A percentile compares a stretch with the other conserved stretches of the same genome.
Evolutionary conservation across 2,888 invertebrate species (phyloP).

Genomic region (Aradus depressus): DNA sequence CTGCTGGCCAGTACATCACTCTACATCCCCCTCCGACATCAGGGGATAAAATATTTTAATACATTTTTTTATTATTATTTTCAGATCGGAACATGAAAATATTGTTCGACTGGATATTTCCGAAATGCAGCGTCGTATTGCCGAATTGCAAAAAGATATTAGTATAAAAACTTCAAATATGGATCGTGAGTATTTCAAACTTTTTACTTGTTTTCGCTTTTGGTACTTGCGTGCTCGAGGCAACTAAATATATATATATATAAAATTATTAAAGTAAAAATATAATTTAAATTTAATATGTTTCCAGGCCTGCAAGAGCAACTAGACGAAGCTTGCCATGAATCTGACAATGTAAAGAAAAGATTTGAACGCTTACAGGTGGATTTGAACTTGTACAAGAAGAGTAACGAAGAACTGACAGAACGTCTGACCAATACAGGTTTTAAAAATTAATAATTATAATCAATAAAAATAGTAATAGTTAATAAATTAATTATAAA

Average conservation of each 20-base stretch:
- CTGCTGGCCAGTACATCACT: too few relatives aligned
- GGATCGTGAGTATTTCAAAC: conserved; percentile 44
- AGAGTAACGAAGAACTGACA: conserved; percentile 43
- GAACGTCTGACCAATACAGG: conserved; percentile 38
- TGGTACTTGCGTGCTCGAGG: background rate
- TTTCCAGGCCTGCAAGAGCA: conserved; percentile 51
- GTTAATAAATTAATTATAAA: too few relatives aligned
- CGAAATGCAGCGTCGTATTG: conserved; percentile 45
- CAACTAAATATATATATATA: background rate
- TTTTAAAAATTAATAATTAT: too few relatives aligned
- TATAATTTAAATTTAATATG: background rate
- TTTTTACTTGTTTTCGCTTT: background rate
- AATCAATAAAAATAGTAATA: too few relatives aligned
- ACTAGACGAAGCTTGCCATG: conserved; percentile 52
- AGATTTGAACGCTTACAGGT: conserved; percentile 49
- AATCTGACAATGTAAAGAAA: conserved; percentile 50
- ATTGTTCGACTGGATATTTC: conserved; percentile 42
- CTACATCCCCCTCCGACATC: too few relatives aligned
- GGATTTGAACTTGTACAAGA: conserved; percentile 47
- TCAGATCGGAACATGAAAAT: conserved; percentile 6
- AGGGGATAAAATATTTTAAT: background rate
- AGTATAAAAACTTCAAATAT: conserved; percentile 50
- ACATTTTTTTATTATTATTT: background rate
- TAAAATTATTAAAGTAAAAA: background rate
- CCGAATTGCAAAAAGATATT: conserved; percentile 48